These are phyloP conservation scores for Pseudorhiza aurosa DNA, from an alignment of 30 jellyfish, hydroid and myxozoan species.

Conservation along the genomic window DNA sequence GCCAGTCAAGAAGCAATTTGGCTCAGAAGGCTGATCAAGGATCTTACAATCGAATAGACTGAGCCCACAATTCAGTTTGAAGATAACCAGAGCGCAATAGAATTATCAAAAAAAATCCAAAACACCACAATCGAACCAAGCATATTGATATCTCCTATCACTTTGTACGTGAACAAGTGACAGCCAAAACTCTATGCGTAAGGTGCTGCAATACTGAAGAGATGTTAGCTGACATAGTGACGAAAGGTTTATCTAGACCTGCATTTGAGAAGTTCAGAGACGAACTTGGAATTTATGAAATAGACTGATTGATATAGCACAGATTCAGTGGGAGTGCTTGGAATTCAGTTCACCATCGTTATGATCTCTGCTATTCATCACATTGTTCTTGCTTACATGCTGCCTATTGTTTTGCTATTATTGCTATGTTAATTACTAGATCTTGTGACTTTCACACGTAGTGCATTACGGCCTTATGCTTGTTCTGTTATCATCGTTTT, in stretches of 20 bases:
- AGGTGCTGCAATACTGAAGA: constrained; percentile 38
- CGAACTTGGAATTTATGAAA: neutral
- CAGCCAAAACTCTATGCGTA: constrained; percentile 5
- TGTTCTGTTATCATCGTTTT: too few species aligned
- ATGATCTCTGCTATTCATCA: too few species aligned
- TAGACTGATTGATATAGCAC: too few species aligned
- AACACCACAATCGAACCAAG: constrained; percentile 18
- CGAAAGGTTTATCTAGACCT: constrained; percentile 36
- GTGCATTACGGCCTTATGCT: too few species aligned
- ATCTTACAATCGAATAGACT: constrained; percentile 14
- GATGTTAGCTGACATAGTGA: constrained; percentile 47
- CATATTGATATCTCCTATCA: constrained; percentile 39
- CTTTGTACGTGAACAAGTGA: constrained; percentile 29
- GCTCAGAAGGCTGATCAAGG: constrained; percentile 40
- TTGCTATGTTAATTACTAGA: neutral
- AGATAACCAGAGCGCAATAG: constrained; percentile 73
- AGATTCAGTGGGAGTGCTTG: neutral
- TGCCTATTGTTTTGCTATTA: too few species aligned
- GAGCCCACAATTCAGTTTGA: constrained; percentile 34
- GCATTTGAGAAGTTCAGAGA: constrained; percentile 13
- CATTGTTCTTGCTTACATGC: too few species aligned
- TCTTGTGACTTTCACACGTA: neutral
- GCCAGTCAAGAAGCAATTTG: constrained; percentile 68
- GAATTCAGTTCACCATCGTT: too few species aligned
- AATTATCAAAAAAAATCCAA: constrained; percentile 52